Percentiles rank a stretch among this genome's conserved stretches.
phyloP scores from a whole-genome alignment of 1,140 invertebrate genomes.

The Spodoptera frugiperda region DNA sequence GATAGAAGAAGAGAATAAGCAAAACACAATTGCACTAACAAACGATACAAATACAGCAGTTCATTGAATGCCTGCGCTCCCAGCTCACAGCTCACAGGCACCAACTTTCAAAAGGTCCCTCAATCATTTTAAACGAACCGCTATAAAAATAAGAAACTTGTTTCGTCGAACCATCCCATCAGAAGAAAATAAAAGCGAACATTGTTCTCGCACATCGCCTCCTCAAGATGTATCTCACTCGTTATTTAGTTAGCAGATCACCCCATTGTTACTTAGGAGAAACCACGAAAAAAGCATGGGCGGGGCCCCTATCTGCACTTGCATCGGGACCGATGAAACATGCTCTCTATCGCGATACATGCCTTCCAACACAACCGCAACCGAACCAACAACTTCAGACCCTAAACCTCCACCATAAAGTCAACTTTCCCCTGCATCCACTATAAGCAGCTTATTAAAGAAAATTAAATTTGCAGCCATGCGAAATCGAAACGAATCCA shows the following conservation, averaged over 20 bases:
- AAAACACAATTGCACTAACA: background rate
- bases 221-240: slow-evolving; percentile 75
- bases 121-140: slow-evolving; percentile 43
- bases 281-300: slow-evolving; percentile 85
- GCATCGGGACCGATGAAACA: slow-evolving; percentile 81
- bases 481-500: slow-evolving; percentile 81
- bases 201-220: slow-evolving; percentile 69
- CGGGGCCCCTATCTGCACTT: slow-evolving; percentile 76
- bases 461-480: slow-evolving; percentile 85
- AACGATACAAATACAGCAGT: slow-evolving; percentile 9
- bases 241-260: slow-evolving; percentile 86
- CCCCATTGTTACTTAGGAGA: slow-evolving; percentile 83
- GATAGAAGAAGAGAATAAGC: no score
- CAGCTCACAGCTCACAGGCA: background rate
- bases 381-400: slow-evolving; percentile 55
- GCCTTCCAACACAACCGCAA: slow-evolving; percentile 69
- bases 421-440: slow-evolving; percentile 50
- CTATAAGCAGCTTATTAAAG: slow-evolving; percentile 79
- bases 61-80: background rate
- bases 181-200: slow-evolving; percentile 69
- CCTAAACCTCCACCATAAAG: slow-evolving; percentile 57
- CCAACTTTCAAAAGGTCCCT: slow-evolving; percentile 27
- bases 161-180: slow-evolving; percentile 42
- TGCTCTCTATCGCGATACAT: slow-evolving; percentile 82
- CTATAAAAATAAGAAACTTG: slow-evolving; percentile 40